Base-by-base conservation (phyloP, 2,888 invertebrate genomes). In the Smittia aterrima region DNA sequence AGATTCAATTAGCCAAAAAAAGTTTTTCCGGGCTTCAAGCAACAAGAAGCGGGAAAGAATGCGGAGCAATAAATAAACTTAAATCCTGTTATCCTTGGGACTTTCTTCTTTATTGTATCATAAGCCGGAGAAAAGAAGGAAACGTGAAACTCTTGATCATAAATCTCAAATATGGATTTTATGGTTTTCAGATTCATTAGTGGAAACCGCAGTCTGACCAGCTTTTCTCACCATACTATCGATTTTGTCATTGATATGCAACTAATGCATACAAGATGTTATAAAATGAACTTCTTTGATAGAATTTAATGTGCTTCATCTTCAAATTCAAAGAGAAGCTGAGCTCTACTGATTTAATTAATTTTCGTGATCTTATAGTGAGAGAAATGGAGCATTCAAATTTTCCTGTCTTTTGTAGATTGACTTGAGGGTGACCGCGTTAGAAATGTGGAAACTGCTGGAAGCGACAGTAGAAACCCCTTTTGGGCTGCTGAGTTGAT, bases 1-100 rank as follows among this genome's bases (percentile, higher is more conserved):
- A 72, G 72, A 62, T 72, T 72, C 72, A 72, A 72, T 72, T 72
- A 72, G 72, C 72, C 72, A 20, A 72, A 18, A 32, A 20, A 38
- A 54, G 53, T 70, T 27, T 41, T 53, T 47, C 16, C 25, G 32
- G 16, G 7, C 47, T 53, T 25, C 9, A 11, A 25, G 70, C 25
- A 24, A 38, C 24, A 70, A 58, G 47, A 2, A 58, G 58, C 27
- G 25, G 25, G 22, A 47, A 70, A 62, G 32, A 38, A 25, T 58
- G 16, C 25, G 6, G 22, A 38, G 72, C 72, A 72, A 72, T 72
- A 72, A 72, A 72, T 72, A 72, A 72, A 72, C 53, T 72, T 72
- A 38, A 72, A 72, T 72, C 72, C 62, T n/a, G 18, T 6, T 40
- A 62, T 62, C 58, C 38, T 62, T 62, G 32, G 40, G n/a, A 72